A percentile compares a stretch with the other conserved stretches of the same genome.
These are phyloP conservation scores for Taeniopygia guttata DNA, from an alignment of 2,797 vertebrate genomes.

Conservation along the genomic window DNA sequence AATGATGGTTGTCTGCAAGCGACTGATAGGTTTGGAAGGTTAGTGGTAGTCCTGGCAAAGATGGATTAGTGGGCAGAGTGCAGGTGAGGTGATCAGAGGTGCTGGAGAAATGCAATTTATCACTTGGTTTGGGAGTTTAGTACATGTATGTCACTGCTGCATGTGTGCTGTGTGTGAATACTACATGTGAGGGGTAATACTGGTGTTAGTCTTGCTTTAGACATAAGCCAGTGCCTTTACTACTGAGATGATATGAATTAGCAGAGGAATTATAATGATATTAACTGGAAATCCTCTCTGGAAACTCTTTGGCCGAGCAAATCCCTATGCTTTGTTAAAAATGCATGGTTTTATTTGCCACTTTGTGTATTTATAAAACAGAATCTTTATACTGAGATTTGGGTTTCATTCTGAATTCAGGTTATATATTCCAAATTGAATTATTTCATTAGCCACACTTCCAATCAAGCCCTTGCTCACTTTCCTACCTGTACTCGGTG, in stretches of 20 bases:
- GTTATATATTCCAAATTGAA: background rate
- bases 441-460: background rate
- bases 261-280: background rate
- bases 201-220: background rate
- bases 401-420: background rate
- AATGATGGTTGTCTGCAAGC: conserved; percentile 46
- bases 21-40: conserved; percentile 57
- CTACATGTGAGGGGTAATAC: background rate
- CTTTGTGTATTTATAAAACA: background rate
- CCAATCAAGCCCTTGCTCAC: background rate
- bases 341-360: background rate
- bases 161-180: background rate
- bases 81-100: conserved; percentile 38
- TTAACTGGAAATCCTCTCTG: background rate
- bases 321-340: background rate
- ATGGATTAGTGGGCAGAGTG: conserved; percentile 56
- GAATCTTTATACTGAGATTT: background rate
- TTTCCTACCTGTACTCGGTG: background rate
- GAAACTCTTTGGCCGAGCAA: background rate
- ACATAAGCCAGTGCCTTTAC: background rate
- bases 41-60: conserved; percentile 57
- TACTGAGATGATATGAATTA: background rate
- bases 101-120: conserved; percentile 41
- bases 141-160: background rate
- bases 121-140: background rate